Base-by-base conservation (phyloP, 64 coral and sea anemone species). In the Montipora sp. region DNA sequence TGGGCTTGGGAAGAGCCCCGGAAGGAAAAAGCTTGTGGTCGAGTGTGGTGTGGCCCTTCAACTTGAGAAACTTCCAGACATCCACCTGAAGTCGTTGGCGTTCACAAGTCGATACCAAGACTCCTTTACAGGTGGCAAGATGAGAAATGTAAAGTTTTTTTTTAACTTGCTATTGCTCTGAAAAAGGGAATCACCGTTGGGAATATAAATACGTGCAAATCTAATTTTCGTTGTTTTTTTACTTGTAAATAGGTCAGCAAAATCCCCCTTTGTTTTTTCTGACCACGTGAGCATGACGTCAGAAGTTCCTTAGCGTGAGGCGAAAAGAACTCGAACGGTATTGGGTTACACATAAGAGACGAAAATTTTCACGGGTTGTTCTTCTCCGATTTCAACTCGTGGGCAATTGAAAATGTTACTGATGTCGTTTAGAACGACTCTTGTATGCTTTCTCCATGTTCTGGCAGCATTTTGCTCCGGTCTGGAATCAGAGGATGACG, bases 201-300 rank as follows among this genome's bases (percentile, higher is more conserved):
- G 36, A 36, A 36, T 36, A 36, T 36, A 36, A 43, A 68, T 13
- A 18, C 61, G 68, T 7, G 6, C 66, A 47, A 47, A 18, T 22
- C 58, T 15, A 15, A 75, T 46, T 75, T 75, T 8, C 36, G 9
- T 83, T 68, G 80, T 83, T 83, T 82, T 48, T 59, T 50, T 48
- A 9, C n/a, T 24, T 53, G 60, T 15, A 21, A 59, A 57, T 8
- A 0, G 3, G 6, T 63, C 60, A 63, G 8, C 60, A 59, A 59
- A 58, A 36, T 13, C 14, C 24, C 11, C 10, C 44, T 36, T 16
- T 59, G 61, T 85, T 59, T 85, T 85, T 59, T 85, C 18, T n/a
- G 51, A 50, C 75, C 90, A 92, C 45, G 90, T 92, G 90, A 59
- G 66, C 5, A 20, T 92, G 80, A 92, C 90, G 90, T 92, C 90